Evolutionary conservation across 2,888 invertebrate species (phyloP), one percentile per base, ranked within the genome.

Genomic region (Heliconius hortense): DNA sequence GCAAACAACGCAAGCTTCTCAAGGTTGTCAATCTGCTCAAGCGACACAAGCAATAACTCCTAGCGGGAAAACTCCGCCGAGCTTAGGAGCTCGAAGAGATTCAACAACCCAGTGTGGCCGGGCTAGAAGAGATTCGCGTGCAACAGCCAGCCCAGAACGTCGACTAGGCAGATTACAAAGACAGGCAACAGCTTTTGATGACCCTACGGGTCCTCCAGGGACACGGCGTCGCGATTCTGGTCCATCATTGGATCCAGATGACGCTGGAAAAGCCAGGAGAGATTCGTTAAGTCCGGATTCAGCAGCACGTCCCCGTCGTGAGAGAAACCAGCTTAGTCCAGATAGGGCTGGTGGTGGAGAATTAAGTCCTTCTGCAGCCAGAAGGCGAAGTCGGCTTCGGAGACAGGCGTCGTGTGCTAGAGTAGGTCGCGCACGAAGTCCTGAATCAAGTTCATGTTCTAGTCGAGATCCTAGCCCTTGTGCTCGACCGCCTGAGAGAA

Each of bases 221-320:
- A 93, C 94, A 13, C 94, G 95, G 78, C 95, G 97, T 66, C 95
- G 97, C 64, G 97, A 97, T 78, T 97, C 97, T 4, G 97, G 98
- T 78, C 97, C 97, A 5, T 97, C 98, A 2, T 91, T 98, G 64
- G 97, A 97, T 69, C 98, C 98, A 1, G 98, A 98, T 87, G 96
- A 96, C 79, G 96, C 96, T 83, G 96, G 97, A 72, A 94, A 96
- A 63, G 97, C 97, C 0, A 94, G 98, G 28, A 95, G 98, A 66
- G 98, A 98, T 86, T 98, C 98, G 0, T 89, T 98, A n/a, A 98
- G 97, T 79, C 98, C 98, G 0, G 98, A 98, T 87, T 98, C 98
- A 78, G 98, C 98, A 5, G 96, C 97, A 4, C 90, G 96, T 73
- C 94, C 95, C 35, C 94, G 97, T 64, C 97, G 97, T 80, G 97